These are phyloP conservation scores for Yasuhikotakia modesta DNA, from an alignment of 2,797 vertebrate species.

Conservation along the genomic window DNA sequence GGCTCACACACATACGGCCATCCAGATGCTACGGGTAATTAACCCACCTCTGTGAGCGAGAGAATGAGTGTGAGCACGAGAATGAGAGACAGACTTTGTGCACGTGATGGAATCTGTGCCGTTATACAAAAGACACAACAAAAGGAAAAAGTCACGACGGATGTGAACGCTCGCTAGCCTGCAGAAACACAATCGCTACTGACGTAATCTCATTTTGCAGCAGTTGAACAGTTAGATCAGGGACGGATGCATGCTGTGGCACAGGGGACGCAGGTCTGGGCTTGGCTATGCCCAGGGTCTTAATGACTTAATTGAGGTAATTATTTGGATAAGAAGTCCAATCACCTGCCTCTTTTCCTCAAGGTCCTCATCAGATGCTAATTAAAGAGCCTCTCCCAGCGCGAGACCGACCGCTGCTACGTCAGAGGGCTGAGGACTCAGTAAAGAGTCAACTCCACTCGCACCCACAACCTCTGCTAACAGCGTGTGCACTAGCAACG, in stretches of 20 bases:
- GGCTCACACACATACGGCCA: slow-evolving; percentile 60
- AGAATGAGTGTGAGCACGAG: slow-evolving; percentile 30
- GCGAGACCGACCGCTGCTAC: slow-evolving; percentile 56
- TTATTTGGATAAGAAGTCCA: slow-evolving; percentile 80
- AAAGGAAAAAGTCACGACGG: slow-evolving; percentile 30
- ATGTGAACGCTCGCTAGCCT: slow-evolving; percentile 16
- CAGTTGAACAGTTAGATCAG: slow-evolving; percentile 54
- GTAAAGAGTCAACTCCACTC: slow-evolving; percentile 45
- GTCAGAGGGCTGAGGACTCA: slow-evolving; percentile 45
- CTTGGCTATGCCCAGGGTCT: slow-evolving; percentile 65
- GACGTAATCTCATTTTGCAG: slow-evolving; percentile 16
- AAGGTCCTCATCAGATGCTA: slow-evolving; percentile 80
- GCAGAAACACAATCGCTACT: slow-evolving; percentile 15
- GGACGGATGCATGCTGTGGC: slow-evolving; percentile 67
- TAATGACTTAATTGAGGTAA: slow-evolving; percentile 82
- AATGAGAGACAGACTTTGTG: slow-evolving; percentile 16
- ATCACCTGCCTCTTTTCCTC: slow-evolving; percentile 77
- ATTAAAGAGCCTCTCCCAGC: slow-evolving; percentile 79
- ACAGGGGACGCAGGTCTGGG: slow-evolving; percentile 70
- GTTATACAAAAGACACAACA: slow-evolving; percentile 24
- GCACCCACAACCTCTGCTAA: slow-evolving; percentile 16
- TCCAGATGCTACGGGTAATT: slow-evolving; percentile 63
- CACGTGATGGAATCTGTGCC: slow-evolving; percentile 21
- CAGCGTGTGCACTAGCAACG: not conserved
- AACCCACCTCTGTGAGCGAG: slow-evolving; percentile 46